Evolutionary conservation across 2,113 vertebrate genomes (phyloP).

Genomic region (Pelusios castaneus): DNA sequence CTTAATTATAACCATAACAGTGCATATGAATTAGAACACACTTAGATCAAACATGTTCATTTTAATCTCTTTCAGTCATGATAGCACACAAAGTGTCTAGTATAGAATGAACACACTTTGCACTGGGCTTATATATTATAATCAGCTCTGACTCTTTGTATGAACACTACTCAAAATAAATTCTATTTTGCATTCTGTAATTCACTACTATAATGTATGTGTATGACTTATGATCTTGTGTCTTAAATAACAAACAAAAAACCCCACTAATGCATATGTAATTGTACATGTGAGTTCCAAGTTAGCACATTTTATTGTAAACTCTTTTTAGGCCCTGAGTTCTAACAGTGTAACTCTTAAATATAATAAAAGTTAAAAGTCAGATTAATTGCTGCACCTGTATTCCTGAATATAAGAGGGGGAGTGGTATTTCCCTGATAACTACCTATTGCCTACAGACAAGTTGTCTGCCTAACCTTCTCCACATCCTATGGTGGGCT

Average conservation of each 20-base stretch:
- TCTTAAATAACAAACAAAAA: neutral
- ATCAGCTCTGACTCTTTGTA: neutral
- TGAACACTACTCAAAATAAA: neutral
- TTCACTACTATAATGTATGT: neutral
- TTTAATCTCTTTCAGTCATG: neutral
- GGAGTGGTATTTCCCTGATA: neutral
- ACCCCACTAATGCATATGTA: rapidly evolving
- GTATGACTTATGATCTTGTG: neutral
- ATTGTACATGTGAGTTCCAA: neutral
- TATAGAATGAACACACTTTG: neutral
- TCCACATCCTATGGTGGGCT: neutral
- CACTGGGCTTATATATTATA: neutral
- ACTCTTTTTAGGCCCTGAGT: neutral
- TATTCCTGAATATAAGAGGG: neutral
- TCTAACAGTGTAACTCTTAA: neutral
- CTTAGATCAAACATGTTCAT: neutral
- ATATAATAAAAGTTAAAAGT: neutral
- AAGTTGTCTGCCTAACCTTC: neutral
- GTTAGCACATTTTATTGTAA: neutral
- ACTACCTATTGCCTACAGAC: neutral
- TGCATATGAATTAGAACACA: neutral
- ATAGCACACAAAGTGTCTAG: neutral
- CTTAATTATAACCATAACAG: neutral
- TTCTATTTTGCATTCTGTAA: neutral
- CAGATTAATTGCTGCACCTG: neutral